Conservation (phyloP, 2,113 vertebrate species). For the Thymallus thymallus region DNA sequence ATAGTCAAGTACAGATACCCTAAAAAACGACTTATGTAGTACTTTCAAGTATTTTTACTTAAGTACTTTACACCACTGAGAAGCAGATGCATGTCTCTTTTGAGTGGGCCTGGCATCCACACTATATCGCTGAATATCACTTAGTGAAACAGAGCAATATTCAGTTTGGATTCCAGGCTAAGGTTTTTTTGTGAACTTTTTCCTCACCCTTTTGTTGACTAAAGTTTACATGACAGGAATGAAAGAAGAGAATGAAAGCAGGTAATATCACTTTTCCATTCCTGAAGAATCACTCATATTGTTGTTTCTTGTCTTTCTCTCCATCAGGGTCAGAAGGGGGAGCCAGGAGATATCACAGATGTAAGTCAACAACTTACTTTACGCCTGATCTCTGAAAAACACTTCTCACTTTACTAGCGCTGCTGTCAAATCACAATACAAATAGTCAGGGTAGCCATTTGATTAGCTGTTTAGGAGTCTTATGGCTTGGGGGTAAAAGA, state of each 20-base stretch:
- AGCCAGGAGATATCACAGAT: conserved; percentile 90
- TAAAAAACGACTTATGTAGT: too few relatives aligned
- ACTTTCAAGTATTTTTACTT: too few relatives aligned
- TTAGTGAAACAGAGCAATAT: too few relatives aligned
- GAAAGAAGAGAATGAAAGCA: not conserved
- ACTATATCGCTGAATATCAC: too few relatives aligned
- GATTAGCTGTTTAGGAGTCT: too few relatives aligned
- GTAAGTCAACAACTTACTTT: conserved; percentile 63
- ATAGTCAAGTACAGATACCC: too few relatives aligned
- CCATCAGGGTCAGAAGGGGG: conserved; percentile 87
- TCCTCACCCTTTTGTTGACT: not conserved
- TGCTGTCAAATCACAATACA: too few relatives aligned
- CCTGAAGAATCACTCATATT: not conserved
- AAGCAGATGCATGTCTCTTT: not conserved
- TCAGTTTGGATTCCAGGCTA: too few relatives aligned
- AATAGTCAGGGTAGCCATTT: too few relatives aligned
- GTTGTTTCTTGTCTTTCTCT: conserved; percentile 12
- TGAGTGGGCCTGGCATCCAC: not conserved
- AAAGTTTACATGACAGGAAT: not conserved
- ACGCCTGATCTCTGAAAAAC: not conserved
- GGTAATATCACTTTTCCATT: not conserved
- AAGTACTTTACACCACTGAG: too few relatives aligned
- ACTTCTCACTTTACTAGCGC: not conserved
- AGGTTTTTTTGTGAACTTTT: not conserved
- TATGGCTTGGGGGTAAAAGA: too few relatives aligned